Conservation (phyloP, 2,888 invertebrate genomes). For the Chironomus riparius region DNA sequence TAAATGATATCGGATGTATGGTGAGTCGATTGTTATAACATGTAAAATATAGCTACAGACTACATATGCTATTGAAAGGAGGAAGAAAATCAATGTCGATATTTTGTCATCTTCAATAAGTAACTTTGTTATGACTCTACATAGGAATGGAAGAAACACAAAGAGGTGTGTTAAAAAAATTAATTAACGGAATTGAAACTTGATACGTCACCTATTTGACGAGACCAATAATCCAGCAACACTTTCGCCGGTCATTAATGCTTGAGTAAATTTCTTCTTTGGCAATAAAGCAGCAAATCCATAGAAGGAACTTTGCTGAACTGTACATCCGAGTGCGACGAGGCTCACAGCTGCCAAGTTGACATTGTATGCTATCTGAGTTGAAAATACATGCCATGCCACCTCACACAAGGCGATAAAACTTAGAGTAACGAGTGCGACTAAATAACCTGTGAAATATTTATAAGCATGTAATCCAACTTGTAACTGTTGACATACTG, state of each 20-base stretch:
- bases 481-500: not conserved
- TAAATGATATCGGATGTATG: constrained; percentile 76
- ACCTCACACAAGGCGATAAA: constrained; percentile 81
- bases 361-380: constrained; percentile 69
- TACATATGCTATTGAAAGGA: constrained; percentile 67
- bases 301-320: constrained; percentile 91
- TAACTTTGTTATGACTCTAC: constrained; percentile 68
- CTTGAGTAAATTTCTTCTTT: constrained; percentile 74
- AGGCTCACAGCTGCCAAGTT: constrained; percentile 76
- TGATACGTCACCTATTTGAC: constrained; percentile 46
- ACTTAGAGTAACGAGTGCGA: constrained; percentile 71
- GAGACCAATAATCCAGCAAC: constrained; percentile 83
- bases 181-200: not conserved
- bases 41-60: constrained; percentile 69
- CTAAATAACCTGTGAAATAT: constrained; percentile 55
- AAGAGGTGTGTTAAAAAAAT: not conserved
- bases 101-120: constrained; percentile 64
- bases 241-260: constrained; percentile 76
- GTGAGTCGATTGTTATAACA: constrained; percentile 64
- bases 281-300: constrained; percentile 90
- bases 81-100: constrained; percentile 81
- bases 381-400: constrained; percentile 73
- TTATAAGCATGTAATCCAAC: not conserved
- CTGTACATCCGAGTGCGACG: constrained; percentile 82
- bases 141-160: not conserved